phyloP scores from a whole-genome alignment of 2,113 vertebrate species.

The Xenopus tropicalis region UCB_Xtro_10.0 CM004445.2:85371001-85371500 shows the following conservation, averaged over 20 bases:
- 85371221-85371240: not conserved
- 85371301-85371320: not conserved
- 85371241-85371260: not conserved
- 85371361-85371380: slow-evolving; percentile 26
- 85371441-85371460: slow-evolving; percentile 26
- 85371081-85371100: not conserved
- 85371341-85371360: slow-evolving; percentile 24
- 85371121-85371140: not conserved
- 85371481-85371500: slow-evolving; percentile 15
- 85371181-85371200: not conserved
- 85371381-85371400: slow-evolving; percentile 20
- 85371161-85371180: not conserved
- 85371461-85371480: slow-evolving; percentile 33
- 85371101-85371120: not conserved
- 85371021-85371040: too few species aligned
- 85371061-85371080: too few species aligned
- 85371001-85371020: too few species aligned
- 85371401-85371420: slow-evolving; percentile 31
- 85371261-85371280: not conserved
- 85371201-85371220: slow-evolving; percentile 6
- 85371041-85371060: too few species aligned
- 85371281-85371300: slow-evolving; percentile 1
- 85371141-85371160: not conserved
- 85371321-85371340: slow-evolving; percentile 26
- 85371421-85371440: slow-evolving; percentile 34